Percentiles rank a stretch among this genome's conserved stretches.
Conservation (phyloP, 2,888 invertebrate species). For the Lasioglossum figueresi region DNA sequence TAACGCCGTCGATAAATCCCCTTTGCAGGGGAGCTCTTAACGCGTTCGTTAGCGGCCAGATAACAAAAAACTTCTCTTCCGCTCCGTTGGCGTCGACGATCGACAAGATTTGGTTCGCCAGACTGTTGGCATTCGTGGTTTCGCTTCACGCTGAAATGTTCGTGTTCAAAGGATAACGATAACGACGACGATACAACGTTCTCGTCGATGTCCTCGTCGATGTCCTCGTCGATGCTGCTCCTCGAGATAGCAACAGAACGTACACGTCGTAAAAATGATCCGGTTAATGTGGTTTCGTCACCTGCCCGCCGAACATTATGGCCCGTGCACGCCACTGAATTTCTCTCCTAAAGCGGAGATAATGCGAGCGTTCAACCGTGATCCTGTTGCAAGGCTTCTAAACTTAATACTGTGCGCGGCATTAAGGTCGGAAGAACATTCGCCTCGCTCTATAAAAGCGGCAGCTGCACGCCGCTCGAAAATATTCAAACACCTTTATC, state of each 20-base stretch:
- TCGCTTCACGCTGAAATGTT: not conserved
- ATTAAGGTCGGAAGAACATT: not conserved
- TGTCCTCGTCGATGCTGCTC: not conserved
- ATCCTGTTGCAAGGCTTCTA: not conserved
- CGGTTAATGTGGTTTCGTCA: not conserved
- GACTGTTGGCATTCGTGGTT: not conserved
- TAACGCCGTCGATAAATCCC: constrained; percentile 27
- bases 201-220: constrained; percentile 29
- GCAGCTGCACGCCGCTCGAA: not conserved
- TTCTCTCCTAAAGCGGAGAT: constrained; percentile 13
- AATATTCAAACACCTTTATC: not conserved
- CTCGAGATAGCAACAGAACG: not conserved
- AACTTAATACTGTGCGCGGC: not conserved
- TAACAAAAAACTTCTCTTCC: constrained; percentile 22
- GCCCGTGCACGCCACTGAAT: not conserved
- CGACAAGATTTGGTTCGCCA: not conserved
- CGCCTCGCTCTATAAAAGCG: not conserved
- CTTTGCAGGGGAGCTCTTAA: not conserved
- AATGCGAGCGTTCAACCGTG: not conserved
- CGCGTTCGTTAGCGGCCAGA: constrained; percentile 22
- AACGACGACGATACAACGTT: constrained; percentile 33
- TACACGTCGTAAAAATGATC: constrained; percentile 1
- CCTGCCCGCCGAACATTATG: not conserved
- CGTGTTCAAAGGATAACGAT: constrained; percentile 23
- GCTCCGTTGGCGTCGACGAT: not conserved